Conservation (phyloP, 1,140 invertebrate species). For the Coelopa frigida region DNA sequence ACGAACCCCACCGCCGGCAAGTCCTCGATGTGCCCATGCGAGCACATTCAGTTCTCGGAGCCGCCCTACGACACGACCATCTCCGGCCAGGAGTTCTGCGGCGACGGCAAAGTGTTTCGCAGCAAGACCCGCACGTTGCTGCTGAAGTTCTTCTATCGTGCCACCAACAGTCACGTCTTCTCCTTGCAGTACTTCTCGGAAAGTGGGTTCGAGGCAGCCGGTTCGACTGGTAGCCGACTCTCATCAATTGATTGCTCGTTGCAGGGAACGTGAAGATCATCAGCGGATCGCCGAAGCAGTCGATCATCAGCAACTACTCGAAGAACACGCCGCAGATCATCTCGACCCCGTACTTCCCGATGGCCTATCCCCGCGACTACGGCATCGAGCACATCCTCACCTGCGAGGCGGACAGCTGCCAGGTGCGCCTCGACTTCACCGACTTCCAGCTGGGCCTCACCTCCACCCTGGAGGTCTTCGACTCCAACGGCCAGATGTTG, state of each 20-base stretch:
- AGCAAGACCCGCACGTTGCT: constrained; percentile 57
- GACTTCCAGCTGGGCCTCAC: constrained; percentile 62
- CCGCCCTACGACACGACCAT: constrained; percentile 57
- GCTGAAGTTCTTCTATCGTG: constrained; percentile 56
- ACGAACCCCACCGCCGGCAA: constrained; percentile 23
- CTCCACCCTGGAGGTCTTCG: constrained; percentile 67
- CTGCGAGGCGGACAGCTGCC: constrained; percentile 50
- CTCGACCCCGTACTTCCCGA: constrained; percentile 63
- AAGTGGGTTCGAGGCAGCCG: constrained; percentile 49
- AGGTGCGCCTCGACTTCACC: constrained; percentile 59
- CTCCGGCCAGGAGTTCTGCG: constrained; percentile 56
- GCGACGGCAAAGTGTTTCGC: constrained; percentile 52
- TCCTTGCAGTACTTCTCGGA: constrained; percentile 58
- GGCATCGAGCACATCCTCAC: constrained; percentile 60
- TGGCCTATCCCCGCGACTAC: constrained; percentile 60
- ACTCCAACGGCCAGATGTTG: constrained; percentile 60
- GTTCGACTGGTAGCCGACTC: background rate
- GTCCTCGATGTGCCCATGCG: constrained; percentile 50
- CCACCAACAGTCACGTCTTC: constrained; percentile 58
- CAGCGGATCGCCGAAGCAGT: constrained; percentile 45
- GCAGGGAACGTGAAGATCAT: constrained; percentile 58
- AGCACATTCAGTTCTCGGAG: constrained; percentile 62
- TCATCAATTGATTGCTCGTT: constrained; percentile 15
- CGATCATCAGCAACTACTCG: constrained; percentile 29
- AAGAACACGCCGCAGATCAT: constrained; percentile 36